Evolutionary conservation across 2,797 vertebrate genomes (phyloP).

Genomic region (Sebastes alutus): DNA sequence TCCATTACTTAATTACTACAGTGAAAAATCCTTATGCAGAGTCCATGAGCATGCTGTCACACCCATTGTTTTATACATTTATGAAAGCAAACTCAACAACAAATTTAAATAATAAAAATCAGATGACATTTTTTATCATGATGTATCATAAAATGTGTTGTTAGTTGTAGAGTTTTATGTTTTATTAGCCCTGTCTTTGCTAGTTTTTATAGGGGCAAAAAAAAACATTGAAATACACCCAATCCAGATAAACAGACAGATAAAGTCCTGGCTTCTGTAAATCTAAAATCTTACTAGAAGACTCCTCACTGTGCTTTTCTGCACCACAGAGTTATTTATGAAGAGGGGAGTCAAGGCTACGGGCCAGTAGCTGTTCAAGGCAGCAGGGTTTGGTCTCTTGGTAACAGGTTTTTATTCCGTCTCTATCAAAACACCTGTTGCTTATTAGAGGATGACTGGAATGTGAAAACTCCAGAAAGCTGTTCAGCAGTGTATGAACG

Average conservation of each 20-base stretch:
- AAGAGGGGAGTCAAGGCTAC: neutral
- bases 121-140: neutral
- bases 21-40: neutral
- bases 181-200: neutral
- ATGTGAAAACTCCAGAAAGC: constrained; percentile 27
- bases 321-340: neutral
- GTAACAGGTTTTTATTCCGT: neutral
- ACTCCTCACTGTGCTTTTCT: neutral
- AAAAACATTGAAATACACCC: neutral
- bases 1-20: neutral
- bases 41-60: neutral
- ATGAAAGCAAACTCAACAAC: neutral
- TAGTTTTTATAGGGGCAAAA: neutral
- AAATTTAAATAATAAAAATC: neutral
- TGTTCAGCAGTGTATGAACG: neutral
- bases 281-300: neutral
- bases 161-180: neutral
- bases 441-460: constrained; percentile 33
- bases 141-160: neutral
- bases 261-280: neutral
- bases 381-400: neutral
- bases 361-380: neutral
- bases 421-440: constrained; percentile 3
- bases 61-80: neutral
- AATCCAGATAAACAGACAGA: neutral